Conservation (phyloP, 1,140 invertebrate genomes). For the Ctenoplectra terminalis region DNA sequence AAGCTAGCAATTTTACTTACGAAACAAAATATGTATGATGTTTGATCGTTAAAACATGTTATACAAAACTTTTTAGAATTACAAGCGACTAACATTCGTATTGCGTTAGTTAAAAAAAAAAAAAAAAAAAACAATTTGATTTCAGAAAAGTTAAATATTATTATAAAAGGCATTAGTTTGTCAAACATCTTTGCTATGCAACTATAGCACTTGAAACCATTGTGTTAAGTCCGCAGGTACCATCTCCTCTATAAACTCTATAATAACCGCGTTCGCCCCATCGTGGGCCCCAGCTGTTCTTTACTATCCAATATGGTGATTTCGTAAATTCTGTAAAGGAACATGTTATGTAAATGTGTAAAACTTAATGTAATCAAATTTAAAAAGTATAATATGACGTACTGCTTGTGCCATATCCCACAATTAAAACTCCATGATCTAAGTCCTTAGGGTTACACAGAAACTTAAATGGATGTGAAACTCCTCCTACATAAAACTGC, state of each 20-base stretch:
- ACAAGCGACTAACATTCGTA: constrained; percentile 20
- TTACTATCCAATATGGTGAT: constrained; percentile 95
- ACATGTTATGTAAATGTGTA: constrained; percentile 31
- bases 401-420: constrained; percentile 93
- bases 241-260: constrained; percentile 95
- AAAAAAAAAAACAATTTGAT: constrained; percentile 51
- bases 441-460: constrained; percentile 91
- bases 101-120: constrained; percentile 59
- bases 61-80: background rate
- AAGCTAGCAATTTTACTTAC: background rate
- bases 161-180: constrained; percentile 40
- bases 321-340: constrained; percentile 89
- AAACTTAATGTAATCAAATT: background rate
- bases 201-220: constrained; percentile 95
- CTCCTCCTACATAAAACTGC: constrained; percentile 99
- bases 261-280: constrained; percentile 98
- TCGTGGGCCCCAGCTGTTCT: constrained; percentile 94
- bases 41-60: constrained; percentile 5
- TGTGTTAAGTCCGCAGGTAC: constrained; percentile 96
- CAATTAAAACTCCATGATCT: constrained; percentile 97
- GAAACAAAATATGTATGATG: background rate
- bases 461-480: constrained; percentile 96
- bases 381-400: constrained; percentile 77
- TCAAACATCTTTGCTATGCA: constrained; percentile 74
- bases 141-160: constrained; percentile 46